Percentiles rank a stretch among this genome's conserved stretches.
phyloP scores from a whole-genome alignment of 1,140 invertebrate species.

The Papilio polytes region DNA sequence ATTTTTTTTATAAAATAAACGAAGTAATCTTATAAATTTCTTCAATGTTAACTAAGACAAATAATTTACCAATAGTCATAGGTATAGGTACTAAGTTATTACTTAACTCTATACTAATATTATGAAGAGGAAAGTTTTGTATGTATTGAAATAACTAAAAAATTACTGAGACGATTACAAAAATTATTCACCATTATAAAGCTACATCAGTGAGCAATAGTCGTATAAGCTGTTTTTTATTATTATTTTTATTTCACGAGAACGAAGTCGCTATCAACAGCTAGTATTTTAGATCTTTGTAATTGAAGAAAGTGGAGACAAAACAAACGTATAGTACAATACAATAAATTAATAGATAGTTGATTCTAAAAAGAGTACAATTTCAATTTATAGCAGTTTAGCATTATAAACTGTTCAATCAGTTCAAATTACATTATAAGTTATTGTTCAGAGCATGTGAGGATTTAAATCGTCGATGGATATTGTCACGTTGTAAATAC shows the following conservation, averaged over 20 bases:
- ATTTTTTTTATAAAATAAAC: slow-evolving; percentile 11
- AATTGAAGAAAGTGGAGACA: background rate
- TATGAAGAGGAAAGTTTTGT: no score
- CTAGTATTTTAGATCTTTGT: background rate
- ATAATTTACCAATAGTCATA: no score
- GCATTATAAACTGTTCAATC: slow-evolving; percentile 29
- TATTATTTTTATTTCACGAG: no score
- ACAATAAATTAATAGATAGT: slow-evolving; percentile 15
- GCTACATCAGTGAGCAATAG: no score
- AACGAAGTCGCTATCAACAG: no score
- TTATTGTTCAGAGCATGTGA: background rate
- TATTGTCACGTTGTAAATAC: slow-evolving; percentile 14
- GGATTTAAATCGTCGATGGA: slow-evolving; percentile 17
- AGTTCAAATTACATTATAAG: slow-evolving; percentile 28
- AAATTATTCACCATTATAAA: no score
- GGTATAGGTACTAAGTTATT: no score
- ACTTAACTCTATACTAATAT: no score
- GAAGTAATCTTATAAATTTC: background rate
- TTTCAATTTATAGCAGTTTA: slow-evolving; percentile 29
- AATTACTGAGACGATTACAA: no score
- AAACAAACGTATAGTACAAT: background rate
- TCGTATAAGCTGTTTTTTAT: no score
- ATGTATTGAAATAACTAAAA: no score
- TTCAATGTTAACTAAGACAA: no score
- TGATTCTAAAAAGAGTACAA: slow-evolving; percentile 22